Base-by-base conservation (phyloP, 2,888 invertebrate species). In the Drosophila meridiana region DNA sequence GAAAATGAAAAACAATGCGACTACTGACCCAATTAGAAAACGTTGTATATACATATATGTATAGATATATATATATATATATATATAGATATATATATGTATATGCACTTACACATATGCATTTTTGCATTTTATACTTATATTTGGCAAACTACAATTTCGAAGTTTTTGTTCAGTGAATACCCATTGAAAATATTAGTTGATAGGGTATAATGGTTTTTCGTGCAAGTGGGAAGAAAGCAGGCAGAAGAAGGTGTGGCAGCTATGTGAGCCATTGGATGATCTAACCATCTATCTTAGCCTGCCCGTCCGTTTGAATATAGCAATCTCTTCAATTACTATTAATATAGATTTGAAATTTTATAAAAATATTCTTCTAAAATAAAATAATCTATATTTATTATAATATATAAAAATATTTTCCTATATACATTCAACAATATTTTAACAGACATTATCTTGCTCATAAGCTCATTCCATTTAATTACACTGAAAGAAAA, bases 21-120 rank as follows among this genome's bases (percentile, higher is more conserved):
- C 66, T 66, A 42, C 52, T 80, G 79, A 81, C 79, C 79, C 79
- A 81, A 71, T 74, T 80, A 73, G 64, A 13, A 36, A 62, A 6
- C 13, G 6, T 0, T 8, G 26, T 43, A 28, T 28, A 8, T 30
- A 38, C 8, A 7, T 28, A 20, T 13, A 30, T 2, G 5, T 5
- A 30, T 14, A 48, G 8, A 3, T 14, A 28, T 13, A 28, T 47
- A 34, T 11, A 34, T n/a, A 20, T 13, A 40, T 40, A 2, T 4
- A 20, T 20, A 20, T 20, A 20, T 20, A 20, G n/a, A 34, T n/a
- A 20, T 13, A 40, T 40, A 2, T 4, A 20, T 20, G 1, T 20
- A 20, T 20, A 20, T n/a, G n/a, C 8, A 5, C 5, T 1, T 28
- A 28, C 40, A 6, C 4, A 57, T 40, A 5, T 30, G 3, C 11